phyloP scores from a whole-genome alignment of 2,113 vertebrate species.

The Aspiorhynchus laticeps region DNA sequence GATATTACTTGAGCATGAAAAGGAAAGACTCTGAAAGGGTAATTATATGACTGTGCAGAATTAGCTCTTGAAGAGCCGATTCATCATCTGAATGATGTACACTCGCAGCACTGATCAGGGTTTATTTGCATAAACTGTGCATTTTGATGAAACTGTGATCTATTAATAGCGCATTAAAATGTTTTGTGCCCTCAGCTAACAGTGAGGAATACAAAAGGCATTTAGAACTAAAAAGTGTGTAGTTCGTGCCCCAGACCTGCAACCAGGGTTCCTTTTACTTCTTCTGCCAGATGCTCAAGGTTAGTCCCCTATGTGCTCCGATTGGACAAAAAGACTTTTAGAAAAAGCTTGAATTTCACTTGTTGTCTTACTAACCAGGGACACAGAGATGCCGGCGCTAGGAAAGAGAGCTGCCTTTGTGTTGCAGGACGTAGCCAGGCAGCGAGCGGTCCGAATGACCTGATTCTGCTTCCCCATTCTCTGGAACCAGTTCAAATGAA shows the following conservation, averaged over 20 bases:
- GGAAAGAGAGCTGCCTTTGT: slow-evolving; percentile 70
- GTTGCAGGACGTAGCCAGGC: slow-evolving; percentile 66
- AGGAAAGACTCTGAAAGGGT: slow-evolving; percentile 51
- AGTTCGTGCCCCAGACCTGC: background rate
- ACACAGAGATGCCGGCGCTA: slow-evolving; percentile 1
- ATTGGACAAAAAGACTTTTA: slow-evolving; percentile 4
- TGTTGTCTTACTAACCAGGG: slow-evolving; percentile 27
- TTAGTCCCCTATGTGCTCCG: background rate
- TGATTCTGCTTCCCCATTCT: slow-evolving; percentile 66
- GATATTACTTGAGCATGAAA: slow-evolving; percentile 55
- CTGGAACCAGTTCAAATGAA: slow-evolving; percentile 50
- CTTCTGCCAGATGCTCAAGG: slow-evolving; percentile 17
- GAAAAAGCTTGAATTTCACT: slow-evolving; percentile 49
- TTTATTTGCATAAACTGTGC: slow-evolving; percentile 37
- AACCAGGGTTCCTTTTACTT: background rate
- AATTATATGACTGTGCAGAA: slow-evolving; percentile 56
- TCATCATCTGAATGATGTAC: slow-evolving; percentile 34
- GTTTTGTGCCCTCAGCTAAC: background rate
- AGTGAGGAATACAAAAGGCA: background rate
- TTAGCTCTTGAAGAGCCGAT: slow-evolving; percentile 36
- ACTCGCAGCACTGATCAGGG: slow-evolving; percentile 7
- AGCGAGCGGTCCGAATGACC: slow-evolving; percentile 73
- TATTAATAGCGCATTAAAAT: slow-evolving; percentile 4
- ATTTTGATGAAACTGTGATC: slow-evolving; percentile 33
- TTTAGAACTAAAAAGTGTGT: background rate